Conservation (phyloP, 2,797 vertebrate genomes). For the Botia almorhae region DNA sequence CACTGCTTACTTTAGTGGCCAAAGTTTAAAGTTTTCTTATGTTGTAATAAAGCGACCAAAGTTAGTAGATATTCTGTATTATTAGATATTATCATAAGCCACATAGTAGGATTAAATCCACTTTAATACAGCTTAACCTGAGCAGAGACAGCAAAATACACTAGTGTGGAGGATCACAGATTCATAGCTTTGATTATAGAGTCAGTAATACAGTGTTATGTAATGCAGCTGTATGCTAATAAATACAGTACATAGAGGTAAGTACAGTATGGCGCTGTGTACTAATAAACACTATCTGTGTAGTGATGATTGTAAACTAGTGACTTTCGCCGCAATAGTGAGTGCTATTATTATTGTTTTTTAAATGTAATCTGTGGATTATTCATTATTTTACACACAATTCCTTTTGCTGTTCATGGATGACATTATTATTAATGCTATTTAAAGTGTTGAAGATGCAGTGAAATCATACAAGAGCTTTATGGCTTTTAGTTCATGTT, state of each 20-base stretch:
- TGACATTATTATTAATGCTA: background rate
- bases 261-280: too few species aligned
- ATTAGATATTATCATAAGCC: conserved; percentile 10
- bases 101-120: conserved; percentile 15
- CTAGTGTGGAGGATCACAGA: background rate
- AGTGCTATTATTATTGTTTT: background rate
- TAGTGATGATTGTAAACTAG: too few species aligned
- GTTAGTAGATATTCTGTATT: conserved; percentile 4
- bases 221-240: background rate
- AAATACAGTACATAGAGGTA: too few species aligned
- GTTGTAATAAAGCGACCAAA: background rate
- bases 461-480: too few species aligned
- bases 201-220: background rate
- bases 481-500: too few species aligned
- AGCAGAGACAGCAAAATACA: background rate
- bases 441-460: background rate
- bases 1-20: background rate
- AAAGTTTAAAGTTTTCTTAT: background rate
- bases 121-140: conserved; percentile 38
- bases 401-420: too few species aligned
- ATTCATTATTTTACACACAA: too few species aligned
- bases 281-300: too few species aligned
- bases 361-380: background rate
- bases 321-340: too few species aligned
- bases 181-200: background rate